Evolutionary conservation across 92 coral and sea anemone genomes (phyloP).

Genomic region (Umimayanthus chanpuru): DNA sequence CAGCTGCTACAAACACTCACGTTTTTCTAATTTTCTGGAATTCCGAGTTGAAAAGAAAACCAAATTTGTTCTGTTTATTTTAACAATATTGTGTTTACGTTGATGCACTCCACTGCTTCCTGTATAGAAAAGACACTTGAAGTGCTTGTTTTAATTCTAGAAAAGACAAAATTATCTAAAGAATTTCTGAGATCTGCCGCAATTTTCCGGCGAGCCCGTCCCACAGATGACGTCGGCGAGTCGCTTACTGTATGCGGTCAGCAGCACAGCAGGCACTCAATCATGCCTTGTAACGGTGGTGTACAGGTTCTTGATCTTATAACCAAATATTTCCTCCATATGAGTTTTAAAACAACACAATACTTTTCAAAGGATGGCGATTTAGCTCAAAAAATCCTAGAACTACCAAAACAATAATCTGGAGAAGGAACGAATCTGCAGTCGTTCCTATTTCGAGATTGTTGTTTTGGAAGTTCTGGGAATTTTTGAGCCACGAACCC

Average conservation of each 20-base stretch:
- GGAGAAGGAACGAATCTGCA: neutral
- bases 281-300: neutral
- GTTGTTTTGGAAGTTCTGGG: too few relatives aligned
- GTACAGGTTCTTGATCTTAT: neutral
- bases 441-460: too few relatives aligned
- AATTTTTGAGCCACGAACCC: neutral
- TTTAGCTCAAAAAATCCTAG: too few relatives aligned
- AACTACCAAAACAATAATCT: neutral
- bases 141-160: neutral
- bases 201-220: constrained; percentile 35
- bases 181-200: constrained; percentile 8
- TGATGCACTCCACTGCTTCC: neutral
- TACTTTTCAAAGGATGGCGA: too few relatives aligned
- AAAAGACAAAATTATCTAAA: neutral
- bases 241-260: neutral
- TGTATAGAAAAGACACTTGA: neutral
- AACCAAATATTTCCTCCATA: neutral
- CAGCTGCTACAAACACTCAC: neutral
- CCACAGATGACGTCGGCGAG: neutral
- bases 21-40: too few relatives aligned
- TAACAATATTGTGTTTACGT: neutral
- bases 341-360: too few relatives aligned
- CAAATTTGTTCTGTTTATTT: neutral
- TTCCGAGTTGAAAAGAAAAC: neutral
- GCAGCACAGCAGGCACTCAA: neutral